Percentiles rank a stretch among this genome's conserved stretches.
These are phyloP conservation scores for Tetropium fuscum DNA, from an alignment of 2,888 invertebrate genomes.

Conservation along the genomic window DNA sequence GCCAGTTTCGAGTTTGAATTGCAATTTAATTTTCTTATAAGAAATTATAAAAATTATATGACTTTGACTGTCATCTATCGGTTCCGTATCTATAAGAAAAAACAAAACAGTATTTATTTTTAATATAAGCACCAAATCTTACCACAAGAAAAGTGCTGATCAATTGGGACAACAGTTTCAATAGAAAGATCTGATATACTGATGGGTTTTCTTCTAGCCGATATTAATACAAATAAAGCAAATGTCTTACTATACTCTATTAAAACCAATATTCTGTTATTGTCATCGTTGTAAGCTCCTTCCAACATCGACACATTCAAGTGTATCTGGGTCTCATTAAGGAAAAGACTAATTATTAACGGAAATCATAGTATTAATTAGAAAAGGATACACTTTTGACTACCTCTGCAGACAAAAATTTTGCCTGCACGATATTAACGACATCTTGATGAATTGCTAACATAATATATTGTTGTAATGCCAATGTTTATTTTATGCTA, in stretches of 20 bases:
- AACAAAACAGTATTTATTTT: neutral
- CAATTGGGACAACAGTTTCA: slow-evolving; percentile 84
- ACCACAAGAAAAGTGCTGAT: slow-evolving; percentile 82
- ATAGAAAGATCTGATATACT: slow-evolving; percentile 83
- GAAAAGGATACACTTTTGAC: slow-evolving; percentile 71
- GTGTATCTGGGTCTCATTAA: slow-evolving; percentile 60
- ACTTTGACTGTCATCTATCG: slow-evolving; percentile 65
- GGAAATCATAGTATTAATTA: neutral
- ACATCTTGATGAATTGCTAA: slow-evolving; percentile 60
- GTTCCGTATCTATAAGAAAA: slow-evolving; percentile 66
- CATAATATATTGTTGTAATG: slow-evolving; percentile 42
- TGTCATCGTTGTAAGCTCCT: slow-evolving; percentile 67
- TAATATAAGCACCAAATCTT: slow-evolving; percentile 53
- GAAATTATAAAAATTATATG: slow-evolving; percentile 70
- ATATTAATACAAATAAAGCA: slow-evolving; percentile 71
- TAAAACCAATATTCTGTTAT: slow-evolving; percentile 70
- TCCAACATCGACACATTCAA: slow-evolving; percentile 61
- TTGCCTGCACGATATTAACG: slow-evolving; percentile 69
- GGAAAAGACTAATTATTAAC: slow-evolving; percentile 35
- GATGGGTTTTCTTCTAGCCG: slow-evolving; percentile 75
- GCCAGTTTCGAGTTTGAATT: slow-evolving; percentile 71
- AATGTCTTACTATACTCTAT: slow-evolving; percentile 70
- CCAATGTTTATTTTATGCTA: neutral
- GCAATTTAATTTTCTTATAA: slow-evolving; percentile 67
- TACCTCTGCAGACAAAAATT: slow-evolving; percentile 70